phyloP scores from a whole-genome alignment of 2,113 vertebrate species.

The Cyanoderma ruficeps region DNA sequence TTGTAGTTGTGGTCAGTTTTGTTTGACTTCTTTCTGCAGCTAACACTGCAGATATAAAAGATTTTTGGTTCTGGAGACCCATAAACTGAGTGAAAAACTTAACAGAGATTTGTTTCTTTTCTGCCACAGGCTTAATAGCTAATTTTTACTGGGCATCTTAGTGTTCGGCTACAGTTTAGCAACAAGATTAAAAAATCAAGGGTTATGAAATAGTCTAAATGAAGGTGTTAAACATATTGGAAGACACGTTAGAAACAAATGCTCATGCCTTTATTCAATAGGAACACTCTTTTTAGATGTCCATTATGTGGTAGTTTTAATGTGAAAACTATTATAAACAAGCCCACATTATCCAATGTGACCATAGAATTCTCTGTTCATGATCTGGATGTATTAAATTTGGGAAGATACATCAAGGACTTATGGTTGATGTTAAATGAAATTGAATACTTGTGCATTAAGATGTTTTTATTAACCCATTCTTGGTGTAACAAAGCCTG shows the following conservation, averaged over 20 bases:
- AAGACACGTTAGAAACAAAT: neutral
- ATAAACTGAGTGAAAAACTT: neutral
- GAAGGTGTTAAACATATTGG: neutral
- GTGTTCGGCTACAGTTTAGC: neutral
- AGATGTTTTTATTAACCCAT: neutral
- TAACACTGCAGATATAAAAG: neutral
- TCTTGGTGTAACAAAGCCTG: neutral
- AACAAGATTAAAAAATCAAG: neutral
- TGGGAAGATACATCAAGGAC: neutral
- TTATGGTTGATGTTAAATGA: neutral
- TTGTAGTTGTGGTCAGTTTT: neutral
- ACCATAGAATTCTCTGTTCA: neutral
- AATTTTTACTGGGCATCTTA: neutral
- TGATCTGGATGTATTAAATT: neutral
- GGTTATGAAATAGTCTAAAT: neutral
- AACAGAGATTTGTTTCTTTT: neutral
- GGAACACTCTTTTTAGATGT: neutral
- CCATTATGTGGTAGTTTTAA: neutral
- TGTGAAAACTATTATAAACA: neutral
- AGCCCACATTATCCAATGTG: neutral
- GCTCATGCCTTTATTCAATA: neutral
- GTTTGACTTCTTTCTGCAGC: rapidly evolving
- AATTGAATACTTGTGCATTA: neutral
- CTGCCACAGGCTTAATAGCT: neutral
- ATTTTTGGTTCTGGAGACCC: neutral